Base-by-base conservation (phyloP, 2,113 vertebrate genomes). In the Haplotaxodon microlepis region DNA sequence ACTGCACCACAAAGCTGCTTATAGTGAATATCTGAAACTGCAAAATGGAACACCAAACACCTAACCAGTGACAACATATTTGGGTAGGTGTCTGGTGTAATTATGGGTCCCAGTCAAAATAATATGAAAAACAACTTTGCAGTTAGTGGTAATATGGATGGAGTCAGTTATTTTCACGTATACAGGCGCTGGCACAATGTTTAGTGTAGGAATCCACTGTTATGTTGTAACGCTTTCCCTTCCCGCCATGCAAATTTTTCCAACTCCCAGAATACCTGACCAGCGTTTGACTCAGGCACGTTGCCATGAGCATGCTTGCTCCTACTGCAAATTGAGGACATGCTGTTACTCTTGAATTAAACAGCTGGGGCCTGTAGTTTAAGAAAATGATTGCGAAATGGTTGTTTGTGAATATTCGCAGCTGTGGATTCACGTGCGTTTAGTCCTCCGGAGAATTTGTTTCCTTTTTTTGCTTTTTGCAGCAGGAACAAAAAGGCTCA, bases 51-150 rank as follows among this genome's bases (percentile, higher is more conserved):
- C 24, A 45, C 21, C 69, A 73, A 16, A 73, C 24, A 29, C 24
- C 40, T 76, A 76, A 45, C 69, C 21, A 76, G 13, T 76, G 42
- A 76, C 40, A 47, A 29, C 9, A 73, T 47, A 73, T 73, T 73
- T 47, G 14, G 27, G 14, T 76, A 76, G 14, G 14, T 31, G 57
- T 61, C 57, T 61, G 27, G 57, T 61, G 57, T 61, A 76, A 76
- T 76, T 47, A 76, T 17, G 14, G 66, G 21, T 42, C 38, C 21
- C 38, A 73, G 13, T 24, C 38, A 73, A 45, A 73, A 2, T 14
- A 9, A 16, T n/a, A 24, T 9, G 5, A 42, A 71, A 42, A 71
- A 45, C n/a, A 45, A 71, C 38, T 71, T 71, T 71, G n/a, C 13
- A 71, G 14, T 71, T 21, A 71, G 36, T 42, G 38, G n/a, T 71